Percentiles rank a stretch among this genome's conserved stretches.
These are phyloP conservation scores for Parazoanthus swiftii DNA, from an alignment of 92 coral and sea anemone genomes.

Conservation along the genomic window DNA sequence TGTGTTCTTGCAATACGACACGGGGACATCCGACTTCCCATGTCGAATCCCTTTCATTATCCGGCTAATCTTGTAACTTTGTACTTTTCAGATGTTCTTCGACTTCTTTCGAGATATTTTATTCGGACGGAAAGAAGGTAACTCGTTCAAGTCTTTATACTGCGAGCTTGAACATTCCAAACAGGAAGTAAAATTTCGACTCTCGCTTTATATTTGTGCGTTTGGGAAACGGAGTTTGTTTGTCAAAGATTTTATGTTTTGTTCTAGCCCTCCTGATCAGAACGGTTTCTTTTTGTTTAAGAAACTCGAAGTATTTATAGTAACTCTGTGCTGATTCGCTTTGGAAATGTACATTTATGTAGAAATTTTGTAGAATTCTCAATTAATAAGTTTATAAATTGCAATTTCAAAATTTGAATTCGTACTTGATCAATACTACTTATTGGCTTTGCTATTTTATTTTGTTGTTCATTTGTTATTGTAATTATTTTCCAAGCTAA, in stretches of 20 bases:
- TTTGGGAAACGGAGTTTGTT: not conserved
- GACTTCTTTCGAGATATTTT: conserved; percentile 88
- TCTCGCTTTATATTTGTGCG: not conserved
- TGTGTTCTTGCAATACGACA: conserved; percentile 25
- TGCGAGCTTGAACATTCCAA: not conserved
- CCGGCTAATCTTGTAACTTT: conserved; percentile 16
- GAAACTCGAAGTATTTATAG: not conserved
- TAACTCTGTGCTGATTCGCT: not conserved
- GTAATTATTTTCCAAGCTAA: not conserved
- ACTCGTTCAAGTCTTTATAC: not conserved
- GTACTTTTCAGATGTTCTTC: conserved; percentile 83
- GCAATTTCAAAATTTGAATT: not conserved
- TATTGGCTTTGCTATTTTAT: not conserved
- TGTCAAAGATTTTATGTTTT: not conserved
- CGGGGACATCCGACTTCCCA: not conserved
- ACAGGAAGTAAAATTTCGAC: conserved; percentile 20
- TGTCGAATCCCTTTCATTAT: conserved; percentile 15
- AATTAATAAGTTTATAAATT: not conserved
- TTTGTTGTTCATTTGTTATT: not conserved
- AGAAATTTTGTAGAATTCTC: not conserved
- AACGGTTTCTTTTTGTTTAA: not conserved
- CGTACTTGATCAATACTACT: not conserved
- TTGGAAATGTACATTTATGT: not conserved
- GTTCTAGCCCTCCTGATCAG: not conserved
- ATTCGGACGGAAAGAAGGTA: conserved; percentile 70